Conservation (phyloP, 2,797 vertebrate genomes). For the Pogonophryne albipinna region DNA sequence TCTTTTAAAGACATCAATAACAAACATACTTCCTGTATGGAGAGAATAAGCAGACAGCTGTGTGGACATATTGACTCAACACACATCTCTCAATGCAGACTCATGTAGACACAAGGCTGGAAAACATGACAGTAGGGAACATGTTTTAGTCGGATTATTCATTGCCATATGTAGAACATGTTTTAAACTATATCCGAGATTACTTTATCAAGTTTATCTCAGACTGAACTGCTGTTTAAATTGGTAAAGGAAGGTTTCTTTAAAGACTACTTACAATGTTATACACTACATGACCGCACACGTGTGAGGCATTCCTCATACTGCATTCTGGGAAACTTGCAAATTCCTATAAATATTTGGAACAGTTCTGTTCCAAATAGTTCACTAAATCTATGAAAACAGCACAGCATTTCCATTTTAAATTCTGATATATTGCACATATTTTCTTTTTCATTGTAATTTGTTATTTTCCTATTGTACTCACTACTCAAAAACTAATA, state of each 20-base stretch:
- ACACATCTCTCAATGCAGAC: background rate
- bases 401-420: too few relatives aligned
- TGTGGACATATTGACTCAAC: background rate
- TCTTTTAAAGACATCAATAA: constrained; percentile 16
- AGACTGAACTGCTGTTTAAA: background rate
- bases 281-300: too few relatives aligned
- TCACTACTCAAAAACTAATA: too few relatives aligned
- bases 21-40: background rate
- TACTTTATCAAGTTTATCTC: background rate
- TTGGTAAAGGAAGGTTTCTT: background rate
- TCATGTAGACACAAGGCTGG: background rate
- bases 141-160: background rate
- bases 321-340: too few relatives aligned
- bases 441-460: too few relatives aligned
- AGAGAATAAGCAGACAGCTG: background rate
- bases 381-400: too few relatives aligned
- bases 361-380: too few relatives aligned
- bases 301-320: too few relatives aligned
- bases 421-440: too few relatives aligned
- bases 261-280: background rate
- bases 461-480: too few relatives aligned
- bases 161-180: too few relatives aligned
- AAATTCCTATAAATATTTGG: too few relatives aligned
- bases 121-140: background rate
- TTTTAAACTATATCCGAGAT: background rate